Evolutionary conservation across 1,140 invertebrate genomes (phyloP).

Genomic region (Drosophila ananassae): DNA sequence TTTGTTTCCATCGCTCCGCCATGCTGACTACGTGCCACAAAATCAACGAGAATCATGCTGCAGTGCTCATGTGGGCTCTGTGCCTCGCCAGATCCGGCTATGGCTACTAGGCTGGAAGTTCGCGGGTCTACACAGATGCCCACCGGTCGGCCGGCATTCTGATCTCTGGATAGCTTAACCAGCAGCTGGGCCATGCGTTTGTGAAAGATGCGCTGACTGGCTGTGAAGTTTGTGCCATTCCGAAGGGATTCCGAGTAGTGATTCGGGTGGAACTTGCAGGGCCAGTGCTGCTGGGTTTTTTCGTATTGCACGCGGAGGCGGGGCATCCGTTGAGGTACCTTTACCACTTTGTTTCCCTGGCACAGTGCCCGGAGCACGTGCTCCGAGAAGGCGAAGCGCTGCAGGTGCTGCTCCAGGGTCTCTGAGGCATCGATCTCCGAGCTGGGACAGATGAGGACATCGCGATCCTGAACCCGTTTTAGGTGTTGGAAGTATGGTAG

Average conservation of each 20-base stretch:
- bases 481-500: conserved; percentile 88
- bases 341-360: conserved; percentile 85
- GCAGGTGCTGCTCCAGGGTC: conserved; percentile 45
- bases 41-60: conserved; percentile 93
- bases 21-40: conserved; percentile 92
- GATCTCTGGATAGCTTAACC: conserved; percentile 47
- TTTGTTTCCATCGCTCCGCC: conserved; percentile 89
- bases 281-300: conserved; percentile 88
- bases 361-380: conserved; percentile 51
- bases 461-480: conserved; percentile 88
- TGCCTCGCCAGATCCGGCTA: conserved; percentile 86
- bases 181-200: conserved; percentile 86
- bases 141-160: conserved; percentile 83
- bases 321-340: conserved; percentile 87
- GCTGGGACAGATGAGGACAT: conserved; percentile 86
- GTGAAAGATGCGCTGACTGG: conserved; percentile 86
- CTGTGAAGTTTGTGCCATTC: conserved; percentile 87
- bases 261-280: conserved; percentile 93
- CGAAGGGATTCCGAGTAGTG: conserved; percentile 88
- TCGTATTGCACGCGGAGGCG: conserved; percentile 89
- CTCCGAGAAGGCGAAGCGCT: conserved; percentile 42
- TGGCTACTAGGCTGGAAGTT: conserved; percentile 86
- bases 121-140: conserved; percentile 89
- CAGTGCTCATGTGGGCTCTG: conserved; percentile 92
- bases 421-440: conserved; percentile 43